phyloP scores from a whole-genome alignment of 2,113 vertebrate species.

The Elachura formosa region DNA sequence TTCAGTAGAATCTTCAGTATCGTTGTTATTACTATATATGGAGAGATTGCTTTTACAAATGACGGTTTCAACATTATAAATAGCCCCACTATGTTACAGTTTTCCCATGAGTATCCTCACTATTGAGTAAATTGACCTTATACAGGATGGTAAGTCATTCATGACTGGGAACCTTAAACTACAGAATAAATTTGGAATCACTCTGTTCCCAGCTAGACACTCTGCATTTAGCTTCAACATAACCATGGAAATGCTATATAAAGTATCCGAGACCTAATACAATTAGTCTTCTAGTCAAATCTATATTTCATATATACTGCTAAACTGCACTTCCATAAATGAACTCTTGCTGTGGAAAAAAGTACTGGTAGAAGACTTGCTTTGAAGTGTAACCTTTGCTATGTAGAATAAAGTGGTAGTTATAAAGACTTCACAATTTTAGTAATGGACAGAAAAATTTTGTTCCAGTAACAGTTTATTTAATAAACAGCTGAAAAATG shows the following conservation, averaged over 20 bases:
- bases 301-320: not conserved
- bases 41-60: constrained; percentile 19
- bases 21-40: constrained; percentile 13
- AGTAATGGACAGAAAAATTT: not conserved
- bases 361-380: not conserved
- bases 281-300: not conserved
- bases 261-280: not conserved
- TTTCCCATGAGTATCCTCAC: not conserved
- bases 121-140: constrained; percentile 20
- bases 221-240: not conserved
- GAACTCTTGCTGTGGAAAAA: not conserved
- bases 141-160: not conserved
- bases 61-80: not conserved
- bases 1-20: not conserved
- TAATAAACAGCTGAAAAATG: not conserved
- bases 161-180: not conserved
- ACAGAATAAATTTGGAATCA: constrained; percentile 19
- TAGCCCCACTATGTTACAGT: not conserved
- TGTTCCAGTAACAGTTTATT: not conserved
- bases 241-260: not conserved
- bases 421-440: not conserved
- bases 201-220: not conserved
- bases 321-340: not conserved
- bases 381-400: not conserved
- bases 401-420: not conserved